Evolutionary conservation across 2,113 vertebrate species (phyloP).

Genomic region (Chlorodrepanis virens): DNA sequence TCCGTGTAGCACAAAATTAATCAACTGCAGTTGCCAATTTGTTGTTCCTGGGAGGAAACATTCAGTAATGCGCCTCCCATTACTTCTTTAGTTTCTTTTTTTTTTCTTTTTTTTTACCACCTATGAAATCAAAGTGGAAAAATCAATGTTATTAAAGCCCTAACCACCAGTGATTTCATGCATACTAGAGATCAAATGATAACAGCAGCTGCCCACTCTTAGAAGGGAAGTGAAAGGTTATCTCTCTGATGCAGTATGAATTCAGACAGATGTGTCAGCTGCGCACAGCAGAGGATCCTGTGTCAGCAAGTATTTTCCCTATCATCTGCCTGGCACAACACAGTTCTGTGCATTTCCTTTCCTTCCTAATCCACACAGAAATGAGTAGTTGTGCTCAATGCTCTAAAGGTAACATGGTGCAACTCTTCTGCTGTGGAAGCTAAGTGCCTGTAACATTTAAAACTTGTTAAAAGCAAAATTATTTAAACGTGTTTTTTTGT

Average conservation of each 20-base stretch:
- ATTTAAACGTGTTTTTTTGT: neutral
- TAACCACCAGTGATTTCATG: neutral
- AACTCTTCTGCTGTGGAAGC: neutral
- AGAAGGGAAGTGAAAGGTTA: slow-evolving; percentile 6
- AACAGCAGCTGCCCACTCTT: neutral
- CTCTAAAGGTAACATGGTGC: neutral
- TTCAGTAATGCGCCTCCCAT: neutral
- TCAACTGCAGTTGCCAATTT: neutral
- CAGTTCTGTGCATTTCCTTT: neutral
- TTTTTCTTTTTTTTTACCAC: neutral
- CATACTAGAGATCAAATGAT: neutral
- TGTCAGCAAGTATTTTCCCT: neutral
- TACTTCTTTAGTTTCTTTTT: neutral
- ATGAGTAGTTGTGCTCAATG: neutral
- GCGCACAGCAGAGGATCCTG: neutral
- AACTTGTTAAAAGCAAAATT: neutral
- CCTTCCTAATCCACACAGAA: neutral
- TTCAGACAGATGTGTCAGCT: neutral
- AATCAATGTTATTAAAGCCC: neutral
- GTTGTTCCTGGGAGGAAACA: neutral
- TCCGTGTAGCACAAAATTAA: neutral
- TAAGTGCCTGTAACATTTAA: neutral
- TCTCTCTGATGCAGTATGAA: neutral
- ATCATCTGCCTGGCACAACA: neutral
- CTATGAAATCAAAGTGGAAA: slow-evolving; percentile 25